Conservation (phyloP, 2,797 vertebrate genomes). For the Intellagama lesueurii region DNA sequence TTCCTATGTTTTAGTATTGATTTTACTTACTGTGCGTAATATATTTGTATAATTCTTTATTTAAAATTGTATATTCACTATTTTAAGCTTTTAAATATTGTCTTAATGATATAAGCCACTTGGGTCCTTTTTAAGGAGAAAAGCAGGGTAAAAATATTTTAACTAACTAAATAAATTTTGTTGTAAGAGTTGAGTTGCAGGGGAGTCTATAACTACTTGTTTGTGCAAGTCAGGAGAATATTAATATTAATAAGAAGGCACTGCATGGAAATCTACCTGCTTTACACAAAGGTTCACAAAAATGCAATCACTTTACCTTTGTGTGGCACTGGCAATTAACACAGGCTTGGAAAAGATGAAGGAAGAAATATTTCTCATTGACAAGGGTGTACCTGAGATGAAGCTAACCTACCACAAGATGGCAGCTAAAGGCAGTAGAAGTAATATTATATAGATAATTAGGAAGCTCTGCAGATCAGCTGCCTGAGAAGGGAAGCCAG, state of each 20-base stretch:
- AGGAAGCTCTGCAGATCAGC: background rate
- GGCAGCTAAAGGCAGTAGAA: constrained; percentile 69
- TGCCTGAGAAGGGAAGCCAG: constrained; percentile 2
- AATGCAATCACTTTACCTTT: constrained; percentile 25
- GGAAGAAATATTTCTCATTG: background rate
- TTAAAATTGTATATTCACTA: no score
- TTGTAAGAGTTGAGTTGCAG: no score
- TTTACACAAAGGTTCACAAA: background rate
- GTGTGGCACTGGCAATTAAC: background rate
- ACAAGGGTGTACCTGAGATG: constrained; percentile 61
- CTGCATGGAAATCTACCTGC: background rate
- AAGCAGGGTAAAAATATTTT: no score
- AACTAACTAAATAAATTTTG: no score
- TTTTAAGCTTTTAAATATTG: no score
- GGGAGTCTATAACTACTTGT: background rate
- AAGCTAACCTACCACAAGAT: constrained; percentile 68
- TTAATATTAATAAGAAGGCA: constrained; percentile 15
- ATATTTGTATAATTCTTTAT: no score
- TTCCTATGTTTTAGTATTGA: no score
- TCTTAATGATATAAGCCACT: no score
- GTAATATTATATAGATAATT: background rate
- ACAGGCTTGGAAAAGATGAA: background rate
- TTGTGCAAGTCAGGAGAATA: background rate
- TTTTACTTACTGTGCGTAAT: no score
- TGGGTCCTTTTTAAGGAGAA: no score